These are phyloP conservation scores for Solea solea DNA, from an alignment of 2,113 vertebrate genomes.

Conservation along the genomic window DNA sequence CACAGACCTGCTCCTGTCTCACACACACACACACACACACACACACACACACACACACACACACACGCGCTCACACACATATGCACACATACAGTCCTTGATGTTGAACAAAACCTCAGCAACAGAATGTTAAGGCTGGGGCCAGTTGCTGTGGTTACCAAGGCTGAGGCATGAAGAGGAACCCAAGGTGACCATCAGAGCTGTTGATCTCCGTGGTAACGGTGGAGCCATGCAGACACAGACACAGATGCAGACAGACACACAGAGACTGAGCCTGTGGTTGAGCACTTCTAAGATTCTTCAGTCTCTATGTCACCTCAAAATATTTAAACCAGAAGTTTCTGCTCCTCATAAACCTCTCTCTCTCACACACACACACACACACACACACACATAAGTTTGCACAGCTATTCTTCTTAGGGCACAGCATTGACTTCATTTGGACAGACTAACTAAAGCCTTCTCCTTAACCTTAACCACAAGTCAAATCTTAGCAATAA, in stretches of 20 bases:
- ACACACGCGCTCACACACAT: conserved; percentile 4
- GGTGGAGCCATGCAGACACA: conserved; percentile 31
- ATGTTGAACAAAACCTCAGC: conserved; percentile 59
- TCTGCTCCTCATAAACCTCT: background rate
- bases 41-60: conserved; percentile 11
- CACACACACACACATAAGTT: background rate
- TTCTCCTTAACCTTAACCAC: too few relatives aligned
- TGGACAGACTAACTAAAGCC: too few relatives aligned
- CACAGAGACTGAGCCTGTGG: conserved; percentile 10
- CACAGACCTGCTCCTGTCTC: conserved; percentile 7
- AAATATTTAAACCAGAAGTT: conserved; percentile 11
- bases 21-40: conserved; percentile 13
- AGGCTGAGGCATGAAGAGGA: conserved; percentile 56
- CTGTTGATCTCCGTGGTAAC: conserved; percentile 74
- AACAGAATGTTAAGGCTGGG: conserved; percentile 49
- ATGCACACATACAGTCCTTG: conserved; percentile 22
- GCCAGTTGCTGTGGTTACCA: conserved; percentile 69
- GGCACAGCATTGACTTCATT: too few relatives aligned
- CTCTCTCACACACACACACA: background rate
- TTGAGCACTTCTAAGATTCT: conserved; percentile 1
- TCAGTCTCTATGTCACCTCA: conserved; percentile 2
- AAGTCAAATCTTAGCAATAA: too few relatives aligned
- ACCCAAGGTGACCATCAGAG: conserved; percentile 63
- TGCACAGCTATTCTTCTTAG: too few relatives aligned
- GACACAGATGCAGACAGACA: background rate